A percentile compares a stretch with the other conserved stretches of the same genome.
Conservation (phyloP, 1,140 invertebrate species). For the Drosophila saltans region DNA sequence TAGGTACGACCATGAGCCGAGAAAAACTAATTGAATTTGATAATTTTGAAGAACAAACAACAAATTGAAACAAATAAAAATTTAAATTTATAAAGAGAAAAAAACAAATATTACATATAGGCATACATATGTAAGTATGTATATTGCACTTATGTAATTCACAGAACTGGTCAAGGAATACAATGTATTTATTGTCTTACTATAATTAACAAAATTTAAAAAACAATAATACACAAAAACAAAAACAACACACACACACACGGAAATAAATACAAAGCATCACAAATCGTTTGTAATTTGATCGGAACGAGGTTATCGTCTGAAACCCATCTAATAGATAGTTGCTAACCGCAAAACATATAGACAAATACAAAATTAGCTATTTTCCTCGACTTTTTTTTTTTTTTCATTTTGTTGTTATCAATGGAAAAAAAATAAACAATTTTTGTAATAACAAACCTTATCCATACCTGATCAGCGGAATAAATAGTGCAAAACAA, state of each 20-base stretch:
- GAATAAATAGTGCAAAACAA: slow-evolving; percentile 10
- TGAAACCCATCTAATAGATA: neutral
- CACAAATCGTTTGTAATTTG: slow-evolving; percentile 34
- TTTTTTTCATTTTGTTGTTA: neutral
- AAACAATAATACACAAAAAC: slow-evolving; percentile 35
- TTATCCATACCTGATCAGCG: slow-evolving; percentile 20
- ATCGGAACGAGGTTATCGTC: slow-evolving; percentile 11
- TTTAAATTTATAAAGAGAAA: slow-evolving; percentile 31
- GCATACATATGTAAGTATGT: slow-evolving; percentile 46
- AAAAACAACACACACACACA: slow-evolving; percentile 18
- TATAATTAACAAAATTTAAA: slow-evolving; percentile 82
- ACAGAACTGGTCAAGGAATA: slow-evolving; percentile 74
- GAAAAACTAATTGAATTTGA: slow-evolving; percentile 51
- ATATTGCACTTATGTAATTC: slow-evolving; percentile 64
- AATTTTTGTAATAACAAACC: neutral
- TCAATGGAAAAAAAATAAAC: too few relatives aligned
- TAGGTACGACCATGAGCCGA: slow-evolving; percentile 33
- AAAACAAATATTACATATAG: slow-evolving; percentile 36
- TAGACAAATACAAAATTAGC: neutral
- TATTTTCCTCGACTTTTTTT: neutral
- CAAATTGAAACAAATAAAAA: slow-evolving; percentile 10
- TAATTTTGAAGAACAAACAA: slow-evolving; percentile 34
- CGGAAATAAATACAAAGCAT: slow-evolving; percentile 1
- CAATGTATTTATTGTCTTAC: slow-evolving; percentile 55
- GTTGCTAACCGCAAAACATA: neutral